These are phyloP conservation scores for Hemichromis elongatus DNA, from an alignment of 2,113 vertebrate genomes.

Conservation along the genomic window DNA sequence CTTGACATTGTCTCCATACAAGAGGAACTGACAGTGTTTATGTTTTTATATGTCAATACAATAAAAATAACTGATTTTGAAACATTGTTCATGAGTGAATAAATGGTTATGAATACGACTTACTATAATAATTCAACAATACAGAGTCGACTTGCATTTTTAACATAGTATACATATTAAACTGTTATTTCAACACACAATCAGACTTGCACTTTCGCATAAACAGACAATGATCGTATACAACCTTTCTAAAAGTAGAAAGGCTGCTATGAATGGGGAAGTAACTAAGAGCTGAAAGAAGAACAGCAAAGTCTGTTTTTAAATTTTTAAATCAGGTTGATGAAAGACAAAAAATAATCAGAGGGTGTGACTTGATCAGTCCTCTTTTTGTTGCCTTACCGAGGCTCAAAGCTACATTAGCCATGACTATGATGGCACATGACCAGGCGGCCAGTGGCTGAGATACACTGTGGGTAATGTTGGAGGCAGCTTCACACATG, in stretches of 20 bases:
- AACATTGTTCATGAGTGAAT: not conserved
- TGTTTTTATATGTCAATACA: not conserved
- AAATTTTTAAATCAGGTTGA: not conserved
- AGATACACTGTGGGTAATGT: not conserved
- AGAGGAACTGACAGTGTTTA: not conserved
- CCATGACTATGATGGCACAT: not conserved
- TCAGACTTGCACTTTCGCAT: not conserved
- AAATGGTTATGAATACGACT: not conserved
- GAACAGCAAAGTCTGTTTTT: not conserved
- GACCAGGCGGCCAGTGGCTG: not conserved
- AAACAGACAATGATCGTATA: not conserved
- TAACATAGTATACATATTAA: conserved; percentile 17
- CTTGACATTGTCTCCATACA: not conserved
- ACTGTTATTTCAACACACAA: not conserved
- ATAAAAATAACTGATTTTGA: not conserved
- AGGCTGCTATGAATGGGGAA: not conserved
- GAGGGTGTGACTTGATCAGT: not conserved
- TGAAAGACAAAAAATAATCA: not conserved
- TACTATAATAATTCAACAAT: not conserved
- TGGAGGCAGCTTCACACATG: not conserved
- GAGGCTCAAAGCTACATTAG: not conserved
- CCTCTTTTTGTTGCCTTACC: not conserved
- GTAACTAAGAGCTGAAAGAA: not conserved
- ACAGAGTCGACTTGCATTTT: not conserved
- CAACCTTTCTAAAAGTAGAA: not conserved